Percentiles rank a stretch among this genome's conserved stretches.
phyloP scores from a whole-genome alignment of 2,888 invertebrate genomes.

The Digitonthophagus gazella region DNA sequence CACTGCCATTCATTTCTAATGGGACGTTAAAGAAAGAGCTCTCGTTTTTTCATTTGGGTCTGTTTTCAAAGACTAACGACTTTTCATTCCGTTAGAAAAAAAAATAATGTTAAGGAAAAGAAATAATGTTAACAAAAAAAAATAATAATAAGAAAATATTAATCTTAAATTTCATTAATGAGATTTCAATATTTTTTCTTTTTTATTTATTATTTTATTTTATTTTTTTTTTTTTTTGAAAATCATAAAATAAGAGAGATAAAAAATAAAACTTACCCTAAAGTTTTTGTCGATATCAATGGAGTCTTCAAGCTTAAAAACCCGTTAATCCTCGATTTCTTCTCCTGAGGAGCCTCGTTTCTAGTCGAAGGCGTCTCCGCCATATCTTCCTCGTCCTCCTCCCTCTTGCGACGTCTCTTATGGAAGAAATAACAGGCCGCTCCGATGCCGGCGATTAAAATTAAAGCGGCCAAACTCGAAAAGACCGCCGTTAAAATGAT shows the following conservation, averaged over 20 bases:
- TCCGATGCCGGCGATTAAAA: constrained; percentile 58
- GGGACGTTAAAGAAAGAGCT: too few relatives aligned
- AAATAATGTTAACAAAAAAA: too few relatives aligned
- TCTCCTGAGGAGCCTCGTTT: constrained; percentile 50
- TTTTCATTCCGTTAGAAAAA: too few relatives aligned
- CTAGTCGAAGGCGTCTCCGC: constrained; percentile 50
- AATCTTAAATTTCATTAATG: too few relatives aligned
- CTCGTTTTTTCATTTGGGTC: too few relatives aligned
- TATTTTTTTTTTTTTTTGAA: too few relatives aligned
- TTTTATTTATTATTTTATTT: too few relatives aligned
- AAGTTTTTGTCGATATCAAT: constrained; percentile 69
- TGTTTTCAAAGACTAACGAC: too few relatives aligned
- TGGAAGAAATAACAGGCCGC: constrained; percentile 58
- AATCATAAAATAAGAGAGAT: not conserved
- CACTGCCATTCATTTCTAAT: too few relatives aligned
- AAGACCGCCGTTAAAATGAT: constrained; percentile 64
- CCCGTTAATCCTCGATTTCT: constrained; percentile 61
- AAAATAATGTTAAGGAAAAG: too few relatives aligned
- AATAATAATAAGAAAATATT: too few relatives aligned
- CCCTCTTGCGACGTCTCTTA: constrained; percentile 58
- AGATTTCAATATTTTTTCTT: too few relatives aligned
- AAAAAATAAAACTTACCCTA: constrained; percentile 62
- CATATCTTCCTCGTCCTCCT: constrained; percentile 57
- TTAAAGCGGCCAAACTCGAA: constrained; percentile 61
- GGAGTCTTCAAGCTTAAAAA: constrained; percentile 71